Conservation (phyloP, 37 sponge, comb jelly and placozoan genomes). For the Eunapius fragilis region DNA sequence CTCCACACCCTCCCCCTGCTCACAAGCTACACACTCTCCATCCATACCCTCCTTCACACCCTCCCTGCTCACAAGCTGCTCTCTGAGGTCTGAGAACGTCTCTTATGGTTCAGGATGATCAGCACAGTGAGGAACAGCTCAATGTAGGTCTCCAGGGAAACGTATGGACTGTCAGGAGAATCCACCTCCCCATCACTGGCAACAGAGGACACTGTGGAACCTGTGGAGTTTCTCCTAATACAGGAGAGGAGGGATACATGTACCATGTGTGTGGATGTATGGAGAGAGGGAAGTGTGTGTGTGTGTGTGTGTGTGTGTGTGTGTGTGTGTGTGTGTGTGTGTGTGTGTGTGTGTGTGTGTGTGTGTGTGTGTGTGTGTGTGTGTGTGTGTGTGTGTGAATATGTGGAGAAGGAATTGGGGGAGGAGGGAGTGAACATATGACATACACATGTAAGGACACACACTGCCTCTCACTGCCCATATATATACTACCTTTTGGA, state of each 20-base stretch:
- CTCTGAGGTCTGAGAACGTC: neutral
- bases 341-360: no score
- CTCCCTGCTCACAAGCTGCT: no score
- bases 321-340: no score
- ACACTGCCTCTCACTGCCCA: neutral
- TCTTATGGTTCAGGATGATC: slow-evolving; percentile 48
- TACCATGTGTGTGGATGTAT: no score
- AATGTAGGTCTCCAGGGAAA: slow-evolving; percentile 35
- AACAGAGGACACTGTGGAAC: slow-evolving; percentile 40
- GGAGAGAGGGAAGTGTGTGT: no score
- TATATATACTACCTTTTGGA: neutral
- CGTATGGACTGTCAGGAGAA: neutral
- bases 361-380: no score
- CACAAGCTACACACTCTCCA: no score
- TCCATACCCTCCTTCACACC: no score
- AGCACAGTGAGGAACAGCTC: slow-evolving; percentile 64
- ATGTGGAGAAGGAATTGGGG: no score
- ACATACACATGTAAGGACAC: slow-evolving; percentile 18
- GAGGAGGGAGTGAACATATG: no score
- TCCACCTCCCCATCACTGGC: neutral
- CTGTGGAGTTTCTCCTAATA: slow-evolving; percentile 74
- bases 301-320: neutral
- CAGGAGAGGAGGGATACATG: neutral
- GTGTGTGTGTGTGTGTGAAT: no score
- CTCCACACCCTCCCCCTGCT: no score